These are phyloP conservation scores for Erebia aethiops DNA, from an alignment of 2,888 invertebrate genomes.

Conservation along the genomic window DNA sequence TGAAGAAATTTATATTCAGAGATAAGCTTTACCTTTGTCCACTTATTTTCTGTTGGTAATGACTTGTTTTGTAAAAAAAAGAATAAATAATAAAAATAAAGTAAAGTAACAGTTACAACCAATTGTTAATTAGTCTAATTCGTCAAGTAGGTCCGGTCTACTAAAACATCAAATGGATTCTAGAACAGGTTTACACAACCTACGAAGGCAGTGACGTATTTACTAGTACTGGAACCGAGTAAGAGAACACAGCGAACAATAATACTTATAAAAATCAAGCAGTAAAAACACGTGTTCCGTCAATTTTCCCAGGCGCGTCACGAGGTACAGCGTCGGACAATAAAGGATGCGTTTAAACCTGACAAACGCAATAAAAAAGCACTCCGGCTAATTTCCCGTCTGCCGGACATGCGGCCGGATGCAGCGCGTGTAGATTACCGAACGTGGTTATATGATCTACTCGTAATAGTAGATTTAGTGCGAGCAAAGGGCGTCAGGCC, in stretches of 20 bases:
- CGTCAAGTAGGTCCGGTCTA: too few species aligned
- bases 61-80: too few species aligned
- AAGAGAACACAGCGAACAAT: not conserved
- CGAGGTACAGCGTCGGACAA: conserved; percentile 45
- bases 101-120: too few species aligned
- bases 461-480: not conserved
- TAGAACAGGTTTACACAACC: not conserved
- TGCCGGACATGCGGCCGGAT: conserved; percentile 50
- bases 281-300: conserved; percentile 36
- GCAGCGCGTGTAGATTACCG: conserved; percentile 44
- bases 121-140: too few species aligned
- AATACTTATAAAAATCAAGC: conserved; percentile 8
- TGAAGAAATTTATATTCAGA: too few species aligned
- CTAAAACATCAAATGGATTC: too few species aligned
- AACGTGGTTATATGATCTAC: not conserved
- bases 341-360: conserved; percentile 52
- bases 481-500: too few species aligned
- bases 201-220: not conserved
- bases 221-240: not conserved
- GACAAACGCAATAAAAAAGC: conserved; percentile 71
- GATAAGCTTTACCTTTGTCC: too few species aligned
- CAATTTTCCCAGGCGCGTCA: conserved; percentile 34
- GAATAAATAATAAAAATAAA: too few species aligned
- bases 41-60: too few species aligned
- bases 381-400: conserved; percentile 68